Percentiles rank a stretch among this genome's conserved stretches.
phyloP scores from a whole-genome alignment of 2,797 vertebrate genomes.

The Malacoraja senta region DNA sequence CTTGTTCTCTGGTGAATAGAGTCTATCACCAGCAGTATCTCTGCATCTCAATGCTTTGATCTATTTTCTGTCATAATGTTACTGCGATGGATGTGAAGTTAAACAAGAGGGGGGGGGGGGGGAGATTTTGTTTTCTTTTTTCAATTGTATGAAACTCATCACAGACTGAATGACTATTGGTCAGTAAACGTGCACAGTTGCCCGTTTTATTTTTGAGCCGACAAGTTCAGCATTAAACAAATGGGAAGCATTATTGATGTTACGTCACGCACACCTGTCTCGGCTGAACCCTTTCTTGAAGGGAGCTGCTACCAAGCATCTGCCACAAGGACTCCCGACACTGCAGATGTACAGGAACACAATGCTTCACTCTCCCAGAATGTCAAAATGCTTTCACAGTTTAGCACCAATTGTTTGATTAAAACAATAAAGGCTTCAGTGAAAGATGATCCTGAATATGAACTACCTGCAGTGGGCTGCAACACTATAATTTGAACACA shows the following conservation, averaged over 20 bases:
- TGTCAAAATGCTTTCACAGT: slow-evolving; percentile 2
- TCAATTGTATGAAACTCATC: background rate
- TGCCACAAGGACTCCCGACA: background rate
- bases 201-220: background rate
- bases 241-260: background rate
- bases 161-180: background rate
- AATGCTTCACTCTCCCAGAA: background rate
- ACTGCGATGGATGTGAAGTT: background rate
- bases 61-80: background rate
- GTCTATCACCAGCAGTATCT: background rate
- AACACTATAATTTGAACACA: no score
- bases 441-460: background rate
- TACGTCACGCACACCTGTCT: background rate
- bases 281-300: background rate
- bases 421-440: background rate
- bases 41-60: background rate
- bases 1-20: background rate
- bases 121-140: no score
- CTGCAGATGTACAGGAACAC: background rate
- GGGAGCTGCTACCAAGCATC: background rate
- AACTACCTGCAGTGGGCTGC: background rate
- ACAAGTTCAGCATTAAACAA: background rate
- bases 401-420: background rate
- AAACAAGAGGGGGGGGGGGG: background rate
- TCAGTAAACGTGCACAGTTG: background rate